Percentiles rank a stretch among this genome's conserved stretches.
phyloP scores from a whole-genome alignment of 2,113 vertebrate genomes.

The Gnathonemus echidnorhynchus region DNA sequence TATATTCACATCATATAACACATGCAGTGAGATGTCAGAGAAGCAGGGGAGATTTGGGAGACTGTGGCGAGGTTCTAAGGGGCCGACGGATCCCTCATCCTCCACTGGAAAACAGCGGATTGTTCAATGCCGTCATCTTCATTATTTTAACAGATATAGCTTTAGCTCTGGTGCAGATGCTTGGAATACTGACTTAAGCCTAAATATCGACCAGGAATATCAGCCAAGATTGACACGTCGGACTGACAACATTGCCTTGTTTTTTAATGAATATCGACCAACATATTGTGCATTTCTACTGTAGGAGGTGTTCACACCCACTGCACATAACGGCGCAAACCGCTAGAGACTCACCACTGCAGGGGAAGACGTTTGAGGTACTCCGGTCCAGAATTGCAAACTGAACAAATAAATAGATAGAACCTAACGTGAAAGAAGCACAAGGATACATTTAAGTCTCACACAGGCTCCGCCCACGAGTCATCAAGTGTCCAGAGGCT shows the following conservation, averaged over 20 bases:
- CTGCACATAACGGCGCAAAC: background rate
- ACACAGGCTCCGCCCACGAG: background rate
- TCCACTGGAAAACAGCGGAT: background rate
- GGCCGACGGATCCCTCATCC: background rate
- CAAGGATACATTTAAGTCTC: slow-evolving; percentile 12
- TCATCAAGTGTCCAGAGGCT: background rate
- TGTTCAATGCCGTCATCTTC: background rate
- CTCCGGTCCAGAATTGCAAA: slow-evolving; percentile 97
- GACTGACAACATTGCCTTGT: background rate
- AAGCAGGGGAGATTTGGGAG: background rate
- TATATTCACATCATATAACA: background rate
- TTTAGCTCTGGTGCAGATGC: background rate
- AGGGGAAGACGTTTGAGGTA: slow-evolving; percentile 93
- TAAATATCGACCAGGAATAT: background rate
- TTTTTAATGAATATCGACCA: background rate
- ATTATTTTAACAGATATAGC: background rate
- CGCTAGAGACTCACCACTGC: slow-evolving; percentile 71
- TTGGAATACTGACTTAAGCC: background rate
- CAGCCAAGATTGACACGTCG: background rate
- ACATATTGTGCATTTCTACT: background rate
- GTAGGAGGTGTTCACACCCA: background rate
- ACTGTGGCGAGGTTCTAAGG: too few relatives aligned
- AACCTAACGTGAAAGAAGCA: slow-evolving; percentile 66
- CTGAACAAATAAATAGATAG: slow-evolving; percentile 96
- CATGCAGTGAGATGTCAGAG: background rate